Conservation (phyloP, 30 jellyfish, hydroid and myxozoan species). For the Aurelia aurita region DNA sequence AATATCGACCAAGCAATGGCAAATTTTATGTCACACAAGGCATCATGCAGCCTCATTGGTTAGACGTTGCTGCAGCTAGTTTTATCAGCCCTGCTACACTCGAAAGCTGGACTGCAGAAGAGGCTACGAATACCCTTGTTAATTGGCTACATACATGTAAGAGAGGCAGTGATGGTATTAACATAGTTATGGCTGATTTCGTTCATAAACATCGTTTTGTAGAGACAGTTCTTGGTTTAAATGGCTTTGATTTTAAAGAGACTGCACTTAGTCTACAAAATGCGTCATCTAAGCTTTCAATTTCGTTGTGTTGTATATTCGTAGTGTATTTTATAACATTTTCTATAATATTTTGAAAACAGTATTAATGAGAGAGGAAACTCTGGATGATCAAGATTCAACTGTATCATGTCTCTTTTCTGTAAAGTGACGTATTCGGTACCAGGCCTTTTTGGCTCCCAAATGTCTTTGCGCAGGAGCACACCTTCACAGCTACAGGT, state of each 20-base stretch:
- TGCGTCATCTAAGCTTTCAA: no score
- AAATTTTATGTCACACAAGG: slow-evolving; percentile 85
- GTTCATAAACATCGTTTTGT: slow-evolving; percentile 48
- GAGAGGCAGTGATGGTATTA: slow-evolving; percentile 47
- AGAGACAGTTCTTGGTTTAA: slow-evolving; percentile 55
- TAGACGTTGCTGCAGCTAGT: slow-evolving; percentile 68
- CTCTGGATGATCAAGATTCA: no score
- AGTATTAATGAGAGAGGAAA: no score
- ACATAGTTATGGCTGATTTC: slow-evolving; percentile 77
- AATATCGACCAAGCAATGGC: slow-evolving; percentile 12
- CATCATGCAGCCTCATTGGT: slow-evolving; percentile 79
- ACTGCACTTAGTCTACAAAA: no score
- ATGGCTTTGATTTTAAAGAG: neutral
- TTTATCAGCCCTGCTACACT: slow-evolving; percentile 39
- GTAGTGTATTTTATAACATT: no score
- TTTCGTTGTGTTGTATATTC: no score
- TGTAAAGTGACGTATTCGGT: no score
- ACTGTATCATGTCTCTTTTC: no score
- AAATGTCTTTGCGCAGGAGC: no score
- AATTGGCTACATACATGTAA: slow-evolving; percentile 48
- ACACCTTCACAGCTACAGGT: no score
- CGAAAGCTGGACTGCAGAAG: slow-evolving; percentile 52
- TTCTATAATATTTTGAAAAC: no score
- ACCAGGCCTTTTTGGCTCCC: no score
- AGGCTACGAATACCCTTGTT: slow-evolving; percentile 43